Evolutionary conservation across 2,797 vertebrate species (phyloP).

Genomic region (Takifugu ocellatus): DNA sequence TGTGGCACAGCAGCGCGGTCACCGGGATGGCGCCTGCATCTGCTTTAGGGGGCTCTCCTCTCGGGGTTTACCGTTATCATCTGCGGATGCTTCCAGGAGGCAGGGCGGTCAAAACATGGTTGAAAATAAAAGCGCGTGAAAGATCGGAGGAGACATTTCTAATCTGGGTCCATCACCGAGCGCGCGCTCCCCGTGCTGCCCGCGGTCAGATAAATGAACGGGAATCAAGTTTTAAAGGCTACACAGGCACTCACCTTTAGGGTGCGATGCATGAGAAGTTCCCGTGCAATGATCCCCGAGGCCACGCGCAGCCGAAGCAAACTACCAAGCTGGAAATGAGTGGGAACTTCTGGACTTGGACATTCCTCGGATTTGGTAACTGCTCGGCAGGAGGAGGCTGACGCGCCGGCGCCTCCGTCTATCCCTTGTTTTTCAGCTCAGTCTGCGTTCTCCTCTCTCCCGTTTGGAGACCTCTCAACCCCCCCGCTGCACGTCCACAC

Average conservation of each 20-base stretch:
- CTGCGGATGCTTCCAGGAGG: constrained; percentile 5
- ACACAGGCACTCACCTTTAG: constrained; percentile 44
- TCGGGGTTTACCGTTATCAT: not conserved
- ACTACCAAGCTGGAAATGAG: not conserved
- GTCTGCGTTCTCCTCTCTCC: constrained; percentile 27
- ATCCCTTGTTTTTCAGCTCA: constrained; percentile 16
- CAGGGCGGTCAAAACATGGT: not conserved
- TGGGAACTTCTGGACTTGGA: constrained; percentile 41
- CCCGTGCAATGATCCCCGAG: constrained; percentile 5
- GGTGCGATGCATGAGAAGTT: constrained; percentile 49
- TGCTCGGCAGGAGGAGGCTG: constrained; percentile 22
- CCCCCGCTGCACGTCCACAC: constrained; percentile 40
- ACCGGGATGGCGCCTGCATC: constrained; percentile 2
- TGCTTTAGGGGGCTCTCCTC: constrained; percentile 20
- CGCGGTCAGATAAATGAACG: not conserved
- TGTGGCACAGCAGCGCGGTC: not conserved
- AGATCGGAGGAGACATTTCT: not conserved
- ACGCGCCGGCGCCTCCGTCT: constrained; percentile 20
- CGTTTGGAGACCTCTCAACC: constrained; percentile 30
- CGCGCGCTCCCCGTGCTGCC: not conserved
- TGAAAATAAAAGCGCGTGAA: constrained; percentile 3
- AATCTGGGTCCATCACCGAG: not conserved
- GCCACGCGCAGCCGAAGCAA: not conserved
- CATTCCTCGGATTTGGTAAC: constrained; percentile 18
- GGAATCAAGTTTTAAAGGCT: not conserved